Evolutionary conservation across 2,797 vertebrate genomes (phyloP).

Genomic region (Schizopygopsis malacanthus): DNA sequence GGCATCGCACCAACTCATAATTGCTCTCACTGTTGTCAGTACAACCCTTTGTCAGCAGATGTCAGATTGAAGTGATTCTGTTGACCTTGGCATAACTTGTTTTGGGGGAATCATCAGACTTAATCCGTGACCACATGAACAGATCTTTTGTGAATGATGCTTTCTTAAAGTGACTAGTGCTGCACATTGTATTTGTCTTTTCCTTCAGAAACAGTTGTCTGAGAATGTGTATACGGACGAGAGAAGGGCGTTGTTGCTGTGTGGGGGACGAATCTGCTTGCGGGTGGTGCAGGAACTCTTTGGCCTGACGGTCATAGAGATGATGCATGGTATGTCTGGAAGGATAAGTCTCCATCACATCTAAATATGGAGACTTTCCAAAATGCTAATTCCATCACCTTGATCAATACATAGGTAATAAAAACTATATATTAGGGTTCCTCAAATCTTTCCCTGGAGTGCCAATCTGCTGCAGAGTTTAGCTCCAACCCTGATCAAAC

Average conservation of each 20-base stretch:
- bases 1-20: constrained; percentile 25
- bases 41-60: constrained; percentile 46
- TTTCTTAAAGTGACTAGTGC: not conserved
- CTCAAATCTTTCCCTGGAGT: too few relatives aligned
- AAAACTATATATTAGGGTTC: too few relatives aligned
- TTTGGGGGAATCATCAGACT: constrained; percentile 10
- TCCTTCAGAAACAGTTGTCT: constrained; percentile 82
- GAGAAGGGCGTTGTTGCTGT: constrained; percentile 86
- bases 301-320: constrained; percentile 85
- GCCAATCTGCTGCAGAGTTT: too few relatives aligned
- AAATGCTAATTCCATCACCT: not conserved
- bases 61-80: constrained; percentile 48
- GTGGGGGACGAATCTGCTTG: constrained; percentile 87
- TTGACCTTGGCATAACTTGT: constrained; percentile 38
- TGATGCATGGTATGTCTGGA: constrained; percentile 87
- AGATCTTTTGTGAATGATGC: not conserved
- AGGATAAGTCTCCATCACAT: not conserved
- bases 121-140: constrained; percentile 31
- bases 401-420: not conserved
- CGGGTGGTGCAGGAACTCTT: constrained; percentile 86
- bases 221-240: constrained; percentile 85
- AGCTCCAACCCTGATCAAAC: too few relatives aligned
- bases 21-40: constrained; percentile 26
- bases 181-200: not conserved
- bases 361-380: not conserved